Conservation (phyloP, 1,140 invertebrate species). For the Dendrolimus kikuchii region DNA sequence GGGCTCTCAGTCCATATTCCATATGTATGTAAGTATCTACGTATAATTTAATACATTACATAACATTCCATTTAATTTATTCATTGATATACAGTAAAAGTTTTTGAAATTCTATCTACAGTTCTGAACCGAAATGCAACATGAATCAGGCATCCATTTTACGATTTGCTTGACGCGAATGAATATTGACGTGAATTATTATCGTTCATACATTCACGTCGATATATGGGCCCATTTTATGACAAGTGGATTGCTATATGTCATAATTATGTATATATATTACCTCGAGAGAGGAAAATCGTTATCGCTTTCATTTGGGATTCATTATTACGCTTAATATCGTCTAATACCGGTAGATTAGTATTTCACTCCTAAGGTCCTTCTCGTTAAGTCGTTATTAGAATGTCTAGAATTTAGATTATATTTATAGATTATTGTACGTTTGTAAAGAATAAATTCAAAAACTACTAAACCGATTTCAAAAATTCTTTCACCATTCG, state of each 20-base stretch:
- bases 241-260: constrained; percentile 29
- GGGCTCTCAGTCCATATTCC: too few species aligned
- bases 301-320: constrained; percentile 32
- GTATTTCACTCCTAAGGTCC: background rate
- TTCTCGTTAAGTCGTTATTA: too few species aligned
- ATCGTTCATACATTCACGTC: constrained; percentile 25
- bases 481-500: too few species aligned
- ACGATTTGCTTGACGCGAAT: constrained; percentile 39
- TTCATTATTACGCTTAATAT: constrained; percentile 21
- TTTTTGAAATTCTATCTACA: background rate
- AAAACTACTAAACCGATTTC: too few species aligned
- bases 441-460: too few species aligned
- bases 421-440: too few species aligned
- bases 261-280: constrained; percentile 1
- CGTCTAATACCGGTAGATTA: background rate
- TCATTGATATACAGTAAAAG: constrained; percentile 5
- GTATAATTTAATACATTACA: too few species aligned
- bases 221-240: constrained; percentile 35
- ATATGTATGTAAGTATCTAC: too few species aligned
- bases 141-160: constrained; percentile 22
- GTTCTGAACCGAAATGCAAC: constrained; percentile 2
- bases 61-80: too few species aligned
- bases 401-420: too few species aligned
- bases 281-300: constrained; percentile 29
- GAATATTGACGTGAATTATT: constrained; percentile 41